Conservation (phyloP, 2,797 vertebrate species). For the Pangasius mekongensis region DNA sequence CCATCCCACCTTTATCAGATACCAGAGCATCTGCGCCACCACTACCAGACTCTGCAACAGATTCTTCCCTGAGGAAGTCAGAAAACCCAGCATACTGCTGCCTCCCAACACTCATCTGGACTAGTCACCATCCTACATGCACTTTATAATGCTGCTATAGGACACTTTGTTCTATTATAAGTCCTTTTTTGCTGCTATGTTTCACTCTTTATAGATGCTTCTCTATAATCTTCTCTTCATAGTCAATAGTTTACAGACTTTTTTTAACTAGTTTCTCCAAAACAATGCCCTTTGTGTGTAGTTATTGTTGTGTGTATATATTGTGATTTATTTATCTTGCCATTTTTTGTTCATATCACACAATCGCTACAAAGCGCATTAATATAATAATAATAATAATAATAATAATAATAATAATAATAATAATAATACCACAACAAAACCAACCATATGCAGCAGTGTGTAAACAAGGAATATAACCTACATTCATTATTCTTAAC, state of each 20-base stretch:
- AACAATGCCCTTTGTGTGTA: no score
- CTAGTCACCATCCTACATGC: background rate
- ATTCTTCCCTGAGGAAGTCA: background rate
- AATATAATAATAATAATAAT: background rate
- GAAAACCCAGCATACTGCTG: background rate
- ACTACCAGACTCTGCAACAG: background rate
- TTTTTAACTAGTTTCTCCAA: no score
- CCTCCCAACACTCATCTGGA: background rate
- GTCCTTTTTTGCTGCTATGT: background rate
- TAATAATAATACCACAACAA: background rate
- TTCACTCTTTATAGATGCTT: background rate
- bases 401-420: background rate
- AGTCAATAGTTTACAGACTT: background rate
- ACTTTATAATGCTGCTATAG: background rate
- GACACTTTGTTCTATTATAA: background rate
- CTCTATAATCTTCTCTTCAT: background rate
- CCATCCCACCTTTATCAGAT: background rate
- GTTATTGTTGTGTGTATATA: no score
- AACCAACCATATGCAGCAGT: background rate
- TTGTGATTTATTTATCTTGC: no score
- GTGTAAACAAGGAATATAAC: background rate
- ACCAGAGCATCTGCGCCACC: background rate
- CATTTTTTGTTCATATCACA: no score
- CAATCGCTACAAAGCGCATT: background rate
- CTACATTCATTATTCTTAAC: background rate